These are phyloP conservation scores for Byasa hedistus DNA, from an alignment of 2,888 invertebrate species.

Conservation along the genomic window DNA sequence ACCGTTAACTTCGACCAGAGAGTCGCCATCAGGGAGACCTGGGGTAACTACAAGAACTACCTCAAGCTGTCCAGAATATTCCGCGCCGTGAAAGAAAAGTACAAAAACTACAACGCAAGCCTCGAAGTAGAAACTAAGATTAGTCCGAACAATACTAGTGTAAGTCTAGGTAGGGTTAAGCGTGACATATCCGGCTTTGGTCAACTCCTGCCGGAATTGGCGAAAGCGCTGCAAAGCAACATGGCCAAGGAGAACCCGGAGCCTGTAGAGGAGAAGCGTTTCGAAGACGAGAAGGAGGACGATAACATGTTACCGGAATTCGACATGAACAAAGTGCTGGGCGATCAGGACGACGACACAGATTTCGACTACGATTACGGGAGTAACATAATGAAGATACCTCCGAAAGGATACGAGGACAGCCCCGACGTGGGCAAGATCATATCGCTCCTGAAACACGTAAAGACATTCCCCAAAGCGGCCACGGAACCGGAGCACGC, in stretches of 20 bases:
- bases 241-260: slow-evolving; percentile 50
- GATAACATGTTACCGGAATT: slow-evolving; percentile 60
- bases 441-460: slow-evolving; percentile 48
- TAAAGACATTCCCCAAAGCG: slow-evolving; percentile 47
- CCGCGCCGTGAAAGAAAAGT: slow-evolving; percentile 50
- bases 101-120: slow-evolving; percentile 56
- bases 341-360: slow-evolving; percentile 46
- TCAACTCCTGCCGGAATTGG: slow-evolving; percentile 59
- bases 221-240: slow-evolving; percentile 57
- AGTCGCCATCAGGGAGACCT: slow-evolving; percentile 84
- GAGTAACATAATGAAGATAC: slow-evolving; percentile 72
- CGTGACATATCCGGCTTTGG: slow-evolving; percentile 56
- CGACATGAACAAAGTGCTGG: slow-evolving; percentile 67
- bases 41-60: slow-evolving; percentile 80
- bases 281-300: slow-evolving; percentile 52
- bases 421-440: slow-evolving; percentile 53
- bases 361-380: slow-evolving; percentile 63
- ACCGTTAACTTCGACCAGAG: slow-evolving; percentile 84
- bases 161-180: slow-evolving; percentile 45
- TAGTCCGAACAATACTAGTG: slow-evolving; percentile 33
- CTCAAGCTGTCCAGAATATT: slow-evolving; percentile 50
- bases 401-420: slow-evolving; percentile 62
- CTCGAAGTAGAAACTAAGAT: slow-evolving; percentile 9
- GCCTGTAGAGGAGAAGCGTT: slow-evolving; percentile 50
- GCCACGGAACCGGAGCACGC: slow-evolving; percentile 36